Percentiles rank a stretch among this genome's conserved stretches.
Evolutionary conservation across 2,797 vertebrate genomes (phyloP).

Genomic region (Harpagifer antarcticus): DNA sequence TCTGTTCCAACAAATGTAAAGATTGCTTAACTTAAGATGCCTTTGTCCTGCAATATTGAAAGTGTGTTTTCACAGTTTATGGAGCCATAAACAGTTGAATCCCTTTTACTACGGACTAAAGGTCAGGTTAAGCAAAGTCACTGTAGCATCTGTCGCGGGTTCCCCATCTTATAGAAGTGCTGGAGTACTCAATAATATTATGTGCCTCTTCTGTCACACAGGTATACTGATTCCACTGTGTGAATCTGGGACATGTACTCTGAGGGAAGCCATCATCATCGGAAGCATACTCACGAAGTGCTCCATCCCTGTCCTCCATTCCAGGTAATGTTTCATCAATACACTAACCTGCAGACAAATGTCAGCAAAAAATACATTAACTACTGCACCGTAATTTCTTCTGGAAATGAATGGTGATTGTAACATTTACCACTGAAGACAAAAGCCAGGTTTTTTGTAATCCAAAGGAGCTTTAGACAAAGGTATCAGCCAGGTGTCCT

Average conservation of each 20-base stretch:
- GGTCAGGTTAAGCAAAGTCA: background rate
- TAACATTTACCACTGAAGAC: too few relatives aligned
- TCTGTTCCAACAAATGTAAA: background rate
- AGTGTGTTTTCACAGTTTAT: background rate
- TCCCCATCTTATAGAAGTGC: background rate
- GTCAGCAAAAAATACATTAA: background rate
- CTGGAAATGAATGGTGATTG: too few relatives aligned
- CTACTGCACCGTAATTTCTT: too few relatives aligned
- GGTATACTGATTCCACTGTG: constrained; percentile 96
- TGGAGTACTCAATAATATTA: background rate
- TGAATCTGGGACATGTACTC: constrained; percentile 95
- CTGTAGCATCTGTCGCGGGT: background rate
- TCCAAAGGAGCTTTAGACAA: background rate
- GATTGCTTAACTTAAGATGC: background rate
- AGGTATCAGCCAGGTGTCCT: background rate
- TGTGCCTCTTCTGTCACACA: constrained; percentile 58
- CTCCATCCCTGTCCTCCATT: constrained; percentile 96
- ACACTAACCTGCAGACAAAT: background rate
- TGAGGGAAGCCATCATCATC: constrained; percentile 95
- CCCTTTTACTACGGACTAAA: background rate
- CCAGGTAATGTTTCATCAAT: constrained; percentile 87
- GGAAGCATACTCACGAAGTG: constrained; percentile 96
- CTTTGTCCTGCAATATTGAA: background rate
- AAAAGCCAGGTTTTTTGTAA: too few relatives aligned
- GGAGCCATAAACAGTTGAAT: background rate